Evolutionary conservation across 2,888 invertebrate genomes (phyloP).

Genomic region (Euplagia quadripunctaria): DNA sequence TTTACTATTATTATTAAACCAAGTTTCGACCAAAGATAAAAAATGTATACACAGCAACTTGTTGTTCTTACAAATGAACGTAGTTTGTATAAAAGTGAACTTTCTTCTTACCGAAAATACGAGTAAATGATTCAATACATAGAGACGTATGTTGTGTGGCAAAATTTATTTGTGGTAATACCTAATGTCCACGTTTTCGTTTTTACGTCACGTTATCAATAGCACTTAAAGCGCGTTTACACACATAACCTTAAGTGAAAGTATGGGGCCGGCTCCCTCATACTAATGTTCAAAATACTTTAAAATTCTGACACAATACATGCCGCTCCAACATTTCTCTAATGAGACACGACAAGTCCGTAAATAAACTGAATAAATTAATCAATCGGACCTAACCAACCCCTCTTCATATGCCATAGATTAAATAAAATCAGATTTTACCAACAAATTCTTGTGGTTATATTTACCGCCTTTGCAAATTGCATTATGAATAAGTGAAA

Average conservation of each 20-base stretch:
- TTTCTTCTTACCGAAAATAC: conserved; percentile 30
- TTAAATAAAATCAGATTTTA: conserved; percentile 41
- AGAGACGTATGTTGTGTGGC: conserved; percentile 32
- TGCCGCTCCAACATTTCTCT: conserved; percentile 80
- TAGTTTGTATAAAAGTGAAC: conserved; percentile 15
- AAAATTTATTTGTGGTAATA: conserved; percentile 45
- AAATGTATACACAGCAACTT: background rate
- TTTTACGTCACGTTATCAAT: conserved; percentile 83
- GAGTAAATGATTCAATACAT: conserved; percentile 34
- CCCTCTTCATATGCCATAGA: conserved; percentile 74
- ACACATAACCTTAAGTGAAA: conserved; percentile 86
- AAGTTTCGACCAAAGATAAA: too few species aligned
- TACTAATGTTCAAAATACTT: conserved; percentile 85
- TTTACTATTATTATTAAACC: too few species aligned
- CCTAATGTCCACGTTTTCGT: conserved; percentile 54
- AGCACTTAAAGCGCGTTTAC: conserved; percentile 80
- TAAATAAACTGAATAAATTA: conserved; percentile 85
- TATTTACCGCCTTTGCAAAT: conserved; percentile 29
- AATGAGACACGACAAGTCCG: conserved; percentile 72
- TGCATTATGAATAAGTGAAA: conserved; percentile 46
- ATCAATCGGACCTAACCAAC: conserved; percentile 75
- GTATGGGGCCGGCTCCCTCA: conserved; percentile 77
- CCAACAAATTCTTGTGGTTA: conserved; percentile 17
- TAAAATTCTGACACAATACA: conserved; percentile 82
- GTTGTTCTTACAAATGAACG: conserved; percentile 11